phyloP scores from a whole-genome alignment of 1,140 invertebrate genomes.

The Arctopsyche grandis region DNA sequence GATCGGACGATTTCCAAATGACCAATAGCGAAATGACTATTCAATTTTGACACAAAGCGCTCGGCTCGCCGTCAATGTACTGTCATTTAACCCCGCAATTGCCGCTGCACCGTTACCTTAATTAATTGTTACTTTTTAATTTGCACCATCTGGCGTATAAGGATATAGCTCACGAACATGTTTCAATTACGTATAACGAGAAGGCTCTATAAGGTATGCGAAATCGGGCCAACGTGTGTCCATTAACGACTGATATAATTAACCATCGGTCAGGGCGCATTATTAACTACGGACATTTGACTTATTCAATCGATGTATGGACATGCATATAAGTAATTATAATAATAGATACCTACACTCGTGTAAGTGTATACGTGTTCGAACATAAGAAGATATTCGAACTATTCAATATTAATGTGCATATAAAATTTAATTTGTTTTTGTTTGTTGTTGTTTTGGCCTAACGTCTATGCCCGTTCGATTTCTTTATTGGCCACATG shows the following conservation, averaged over 20 bases:
- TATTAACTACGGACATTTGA: too few species aligned
- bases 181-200: not conserved
- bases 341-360: not conserved
- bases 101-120: not conserved
- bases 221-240: not conserved
- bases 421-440: constrained; percentile 32
- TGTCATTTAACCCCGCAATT: not conserved
- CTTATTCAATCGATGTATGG: not conserved
- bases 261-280: not conserved
- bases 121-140: not conserved
- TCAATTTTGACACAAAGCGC: not conserved
- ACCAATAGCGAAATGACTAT: not conserved
- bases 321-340: not conserved
- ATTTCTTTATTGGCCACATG: constrained; percentile 29
- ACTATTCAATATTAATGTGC: constrained; percentile 10
- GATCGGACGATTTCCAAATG: not conserved
- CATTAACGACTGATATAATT: not conserved
- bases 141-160: not conserved
- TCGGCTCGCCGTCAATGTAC: not conserved
- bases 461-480: constrained; percentile 10
- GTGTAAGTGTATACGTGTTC: not conserved
- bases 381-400: not conserved
- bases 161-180: not conserved
- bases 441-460: constrained; percentile 15
- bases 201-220: not conserved